Percentiles rank a stretch among this genome's conserved stretches.
These are phyloP conservation scores for Drosophila kikkawai DNA, from an alignment of 1,140 invertebrate species.

Conservation along the genomic window DNA sequence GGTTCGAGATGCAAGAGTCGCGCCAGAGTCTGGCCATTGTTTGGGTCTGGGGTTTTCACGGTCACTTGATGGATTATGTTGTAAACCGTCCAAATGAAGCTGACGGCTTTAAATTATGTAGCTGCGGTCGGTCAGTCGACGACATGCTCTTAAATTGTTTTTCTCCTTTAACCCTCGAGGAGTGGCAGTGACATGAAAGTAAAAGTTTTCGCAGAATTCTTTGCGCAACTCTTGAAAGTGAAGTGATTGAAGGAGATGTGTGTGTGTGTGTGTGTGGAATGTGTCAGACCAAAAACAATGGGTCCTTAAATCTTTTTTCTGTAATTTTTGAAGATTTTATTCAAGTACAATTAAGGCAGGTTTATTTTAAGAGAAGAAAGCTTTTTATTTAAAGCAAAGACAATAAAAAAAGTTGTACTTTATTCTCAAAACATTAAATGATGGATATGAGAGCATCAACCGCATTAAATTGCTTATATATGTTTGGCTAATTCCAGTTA, in stretches of 20 bases:
- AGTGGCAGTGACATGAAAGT: conserved; percentile 57
- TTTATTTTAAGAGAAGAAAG: background rate
- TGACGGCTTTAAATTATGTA: conserved; percentile 49
- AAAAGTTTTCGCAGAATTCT: conserved; percentile 66
- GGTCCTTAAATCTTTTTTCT: conserved; percentile 1
- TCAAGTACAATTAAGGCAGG: conserved; percentile 1
- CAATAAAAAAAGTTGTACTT: background rate
- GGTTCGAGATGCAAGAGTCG: conserved; percentile 12
- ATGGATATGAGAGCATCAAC: background rate
- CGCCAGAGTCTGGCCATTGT: conserved; percentile 33
- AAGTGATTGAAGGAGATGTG: conserved; percentile 24
- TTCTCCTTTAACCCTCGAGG: conserved; percentile 27
- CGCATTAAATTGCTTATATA: conserved; percentile 30
- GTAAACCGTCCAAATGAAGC: conserved; percentile 64
- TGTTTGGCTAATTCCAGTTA: conserved; percentile 38
- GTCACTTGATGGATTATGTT: conserved; percentile 74
- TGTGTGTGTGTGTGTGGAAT: conserved; percentile 5
- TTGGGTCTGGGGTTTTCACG: conserved; percentile 21
- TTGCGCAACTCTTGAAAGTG: conserved; percentile 23
- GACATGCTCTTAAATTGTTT: conserved; percentile 58
- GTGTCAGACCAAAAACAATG: conserved; percentile 17
- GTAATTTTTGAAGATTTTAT: background rate
- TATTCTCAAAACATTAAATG: background rate
- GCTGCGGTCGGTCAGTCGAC: conserved; percentile 42
- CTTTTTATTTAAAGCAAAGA: background rate